Evolutionary conservation across 2,797 vertebrate genomes (phyloP), one percentile per base, ranked within the genome.

Genomic region (Buceros bicornis): DNA sequence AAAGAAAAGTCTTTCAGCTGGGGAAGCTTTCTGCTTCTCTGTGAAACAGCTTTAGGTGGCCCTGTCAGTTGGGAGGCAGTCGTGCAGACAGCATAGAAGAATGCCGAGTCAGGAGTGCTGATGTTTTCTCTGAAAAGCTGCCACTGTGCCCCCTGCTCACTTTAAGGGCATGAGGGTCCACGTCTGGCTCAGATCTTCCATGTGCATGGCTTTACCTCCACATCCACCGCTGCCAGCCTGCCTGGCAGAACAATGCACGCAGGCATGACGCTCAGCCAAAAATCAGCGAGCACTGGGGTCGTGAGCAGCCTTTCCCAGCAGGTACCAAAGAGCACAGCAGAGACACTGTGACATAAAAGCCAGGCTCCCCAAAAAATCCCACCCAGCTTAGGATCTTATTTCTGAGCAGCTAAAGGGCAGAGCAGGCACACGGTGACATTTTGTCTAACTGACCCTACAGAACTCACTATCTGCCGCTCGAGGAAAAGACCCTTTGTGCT

Each of bases 241-340:
- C 53, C 5, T 25, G 10, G 28, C n/a, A 66, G 24, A 78, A 42
- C 25, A 53, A 1, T 1, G 10, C 60, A 45, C 43, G 15, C 1
- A 40, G 56, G 35, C 26, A 10, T 0, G 0, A 65, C 10, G 26
- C 10, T 7, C 6, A 9, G 3, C 7, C 67, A 54, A 48, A 61
- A 31, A 0, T 1, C 19, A 74, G 50, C 47, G 31, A 43, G 16
- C 16, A 45, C 57, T 64, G 69, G 29, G 21, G 47, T 3, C 48
- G 31, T 21, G 9, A 48, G 13, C 61, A 82, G 53, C 8, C 53
- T 8, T 87, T 74, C 69, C 76, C 10, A 61, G 71, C 24, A 87
- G 33, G 35, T 19, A 65, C 2, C 4, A 72, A 26, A 40, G 62
- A 43, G 19, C 24, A 58, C 20, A 86, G 29, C 77, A 84, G 77